A percentile compares a stretch with the other conserved stretches of the same genome.
Evolutionary conservation across 2,797 vertebrate genomes (phyloP).

Genomic region (Cichlasoma orientale): DNA sequence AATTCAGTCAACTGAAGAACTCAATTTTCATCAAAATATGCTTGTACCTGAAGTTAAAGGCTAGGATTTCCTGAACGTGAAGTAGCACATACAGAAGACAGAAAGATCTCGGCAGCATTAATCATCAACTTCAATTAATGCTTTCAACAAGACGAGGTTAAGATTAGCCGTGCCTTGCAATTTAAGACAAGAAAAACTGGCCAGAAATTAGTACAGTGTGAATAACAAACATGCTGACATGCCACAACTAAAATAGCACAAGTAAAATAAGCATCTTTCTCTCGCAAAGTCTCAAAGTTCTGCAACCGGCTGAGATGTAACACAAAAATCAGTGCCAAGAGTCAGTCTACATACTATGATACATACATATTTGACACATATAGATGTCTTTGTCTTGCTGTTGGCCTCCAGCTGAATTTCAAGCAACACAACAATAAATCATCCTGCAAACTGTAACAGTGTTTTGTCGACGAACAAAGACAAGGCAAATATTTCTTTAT

Average conservation of each 20-base stretch:
- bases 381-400: neutral
- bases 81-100: neutral
- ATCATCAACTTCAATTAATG: neutral
- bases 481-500: neutral
- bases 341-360: neutral
- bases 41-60: neutral
- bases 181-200: neutral
- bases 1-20: constrained; percentile 15
- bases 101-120: constrained; percentile 22
- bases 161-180: neutral
- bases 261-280: neutral
- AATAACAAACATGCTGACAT: neutral
- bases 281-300: neutral
- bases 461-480: neutral
- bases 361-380: neutral
- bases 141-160: neutral
- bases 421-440: neutral
- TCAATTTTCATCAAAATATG: neutral
- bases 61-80: neutral
- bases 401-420: neutral
- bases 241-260: neutral
- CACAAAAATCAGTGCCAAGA: neutral
- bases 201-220: neutral
- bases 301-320: neutral
- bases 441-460: neutral